Evolutionary conservation across 1,140 invertebrate species (phyloP), one percentile per base, ranked within the genome.

Genomic region (Camponotus pennsylvanicus): DNA sequence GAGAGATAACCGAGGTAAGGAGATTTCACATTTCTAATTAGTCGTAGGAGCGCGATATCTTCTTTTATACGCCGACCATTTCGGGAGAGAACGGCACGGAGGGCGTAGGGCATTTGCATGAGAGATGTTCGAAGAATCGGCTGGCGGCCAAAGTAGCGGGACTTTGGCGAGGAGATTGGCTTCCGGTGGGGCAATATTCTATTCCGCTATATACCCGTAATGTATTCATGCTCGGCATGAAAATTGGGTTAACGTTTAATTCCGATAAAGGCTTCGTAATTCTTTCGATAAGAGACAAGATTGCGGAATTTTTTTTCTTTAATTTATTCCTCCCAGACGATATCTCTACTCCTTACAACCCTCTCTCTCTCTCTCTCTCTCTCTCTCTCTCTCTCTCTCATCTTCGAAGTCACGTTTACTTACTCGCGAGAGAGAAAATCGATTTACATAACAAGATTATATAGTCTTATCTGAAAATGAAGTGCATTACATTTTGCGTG

Each of bases 1-100:
- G n/a, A 61, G 79, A 83, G 79, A 83, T 83, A 83, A 83, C 79
- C 79, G 55, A 63, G 79, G 40, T 83, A 83, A 83, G 79, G 42
- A 83, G 79, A 83, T 83, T 52, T 83, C 79, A 83, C 79, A 75
- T 83, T 75, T 83, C 79, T 83, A 83, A 83, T 83, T 83, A 83
- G 69, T 83, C 69, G 79, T 75, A 61, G 69, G 21, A 83, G 73
- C 79, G 69, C 79, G 79, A 75, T 83, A 83, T 83, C 79, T 83
- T 69, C 69, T 75, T 83, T 83, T 83, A 83, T 83, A 37, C 40
- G 69, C 67, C 57, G 40, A 27, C 79, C 55, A 75, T 55, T 75
- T 61, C n/a, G 79, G 40, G 40, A 32, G 40, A 27, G 32, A 61
- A 57, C 9, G 37, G 40, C 37, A 67, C 52, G 40, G 32, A 55